These are phyloP conservation scores for Thecocarcelia acutangulata DNA, from an alignment of 2,888 invertebrate genomes.

Conservation along the genomic window DNA sequence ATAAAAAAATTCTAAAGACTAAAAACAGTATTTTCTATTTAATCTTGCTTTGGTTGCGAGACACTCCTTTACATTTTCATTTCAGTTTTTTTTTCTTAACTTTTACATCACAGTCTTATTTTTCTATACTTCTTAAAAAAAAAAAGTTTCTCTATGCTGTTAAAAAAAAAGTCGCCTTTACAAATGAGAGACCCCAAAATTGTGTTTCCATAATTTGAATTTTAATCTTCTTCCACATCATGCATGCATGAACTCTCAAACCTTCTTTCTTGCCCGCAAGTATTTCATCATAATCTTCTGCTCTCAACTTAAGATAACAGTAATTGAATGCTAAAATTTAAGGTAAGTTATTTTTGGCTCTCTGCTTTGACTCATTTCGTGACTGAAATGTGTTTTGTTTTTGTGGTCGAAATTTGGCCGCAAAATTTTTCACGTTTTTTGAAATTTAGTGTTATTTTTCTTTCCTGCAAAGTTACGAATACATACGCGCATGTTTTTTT, in stretches of 20 bases:
- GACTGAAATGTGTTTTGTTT: slow-evolving; percentile 34
- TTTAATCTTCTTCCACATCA: slow-evolving; percentile 26
- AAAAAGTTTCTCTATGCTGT: too few relatives aligned
- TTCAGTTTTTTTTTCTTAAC: too few relatives aligned
- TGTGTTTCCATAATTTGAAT: not conserved
- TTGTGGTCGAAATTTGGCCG: not conserved
- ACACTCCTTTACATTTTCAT: too few relatives aligned
- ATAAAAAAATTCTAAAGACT: too few relatives aligned
- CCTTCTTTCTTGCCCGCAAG: not conserved
- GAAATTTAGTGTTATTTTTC: not conserved
- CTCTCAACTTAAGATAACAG: slow-evolving; percentile 10
- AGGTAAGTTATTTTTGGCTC: slow-evolving; percentile 16
- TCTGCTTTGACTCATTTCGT: slow-evolving; percentile 45
- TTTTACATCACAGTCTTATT: too few relatives aligned
- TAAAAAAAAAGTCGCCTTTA: not conserved
- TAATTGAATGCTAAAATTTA: slow-evolving; percentile 56
- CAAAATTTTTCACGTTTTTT: slow-evolving; percentile 61
- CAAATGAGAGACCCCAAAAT: not conserved
- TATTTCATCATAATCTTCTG: slow-evolving; percentile 22
- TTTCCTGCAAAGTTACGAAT: slow-evolving; percentile 23
- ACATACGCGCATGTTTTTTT: slow-evolving; percentile 41
- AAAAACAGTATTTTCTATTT: too few relatives aligned
- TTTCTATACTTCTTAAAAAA: too few relatives aligned
- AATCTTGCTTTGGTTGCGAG: too few relatives aligned
- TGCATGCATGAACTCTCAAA: slow-evolving; percentile 33